phyloP scores from a whole-genome alignment of 2,888 invertebrate genomes.

The Tinea semifulvella region DNA sequence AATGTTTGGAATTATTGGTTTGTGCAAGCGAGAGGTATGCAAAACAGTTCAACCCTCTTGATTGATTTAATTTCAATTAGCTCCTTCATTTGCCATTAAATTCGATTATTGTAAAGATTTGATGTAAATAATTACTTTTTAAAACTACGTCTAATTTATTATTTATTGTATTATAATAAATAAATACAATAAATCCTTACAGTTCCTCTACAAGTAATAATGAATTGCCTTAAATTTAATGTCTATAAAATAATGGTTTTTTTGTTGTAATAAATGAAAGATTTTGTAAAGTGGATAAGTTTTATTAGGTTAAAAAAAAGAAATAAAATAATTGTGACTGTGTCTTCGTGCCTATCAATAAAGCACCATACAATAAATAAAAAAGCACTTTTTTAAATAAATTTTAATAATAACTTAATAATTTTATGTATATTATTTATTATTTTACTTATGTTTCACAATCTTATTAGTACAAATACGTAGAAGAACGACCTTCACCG shows the following conservation, averaged over 20 bases:
- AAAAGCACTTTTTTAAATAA: slow-evolving; percentile 25
- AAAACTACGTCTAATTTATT: background rate
- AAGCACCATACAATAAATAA: slow-evolving; percentile 52
- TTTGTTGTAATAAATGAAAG: background rate
- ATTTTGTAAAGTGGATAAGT: slow-evolving; percentile 4
- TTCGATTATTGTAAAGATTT: slow-evolving; percentile 39
- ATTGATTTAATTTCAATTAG: too few relatives aligned
- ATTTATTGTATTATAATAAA: background rate
- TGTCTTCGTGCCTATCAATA: slow-evolving; percentile 57
- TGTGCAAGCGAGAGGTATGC: too few relatives aligned
- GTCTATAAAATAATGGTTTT: background rate
- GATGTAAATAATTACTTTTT: slow-evolving; percentile 23
- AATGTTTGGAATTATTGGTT: too few relatives aligned
- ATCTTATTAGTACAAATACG: too few relatives aligned
- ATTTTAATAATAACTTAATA: slow-evolving; percentile 13
- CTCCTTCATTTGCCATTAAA: slow-evolving; percentile 15
- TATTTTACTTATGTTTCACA: too few relatives aligned
- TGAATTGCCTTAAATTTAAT: too few relatives aligned
- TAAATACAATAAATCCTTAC: background rate
- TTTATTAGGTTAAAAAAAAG: slow-evolving; percentile 17
- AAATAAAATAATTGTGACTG: slow-evolving; percentile 40
- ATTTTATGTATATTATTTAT: slow-evolving; percentile 16
- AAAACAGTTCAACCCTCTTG: too few relatives aligned
- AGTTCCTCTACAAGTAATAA: slow-evolving; percentile 7
- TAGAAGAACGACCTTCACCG: too few relatives aligned